Percentiles rank a stretch among this genome's conserved stretches.
Conservation (phyloP, 2,888 invertebrate species). For the Sesia bembeciformis region DNA sequence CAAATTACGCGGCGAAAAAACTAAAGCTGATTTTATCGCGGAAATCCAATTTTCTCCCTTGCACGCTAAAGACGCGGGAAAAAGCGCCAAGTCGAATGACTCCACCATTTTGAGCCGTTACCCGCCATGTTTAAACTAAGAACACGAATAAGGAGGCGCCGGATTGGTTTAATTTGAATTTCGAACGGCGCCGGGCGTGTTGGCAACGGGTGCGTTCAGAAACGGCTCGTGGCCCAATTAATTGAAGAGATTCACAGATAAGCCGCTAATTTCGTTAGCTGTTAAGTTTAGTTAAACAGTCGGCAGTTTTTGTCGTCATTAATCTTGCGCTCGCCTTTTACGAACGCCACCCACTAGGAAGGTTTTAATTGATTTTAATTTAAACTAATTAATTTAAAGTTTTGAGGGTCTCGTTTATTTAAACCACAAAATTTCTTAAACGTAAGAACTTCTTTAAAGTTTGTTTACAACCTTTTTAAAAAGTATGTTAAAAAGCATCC, state of each 20-base stretch:
- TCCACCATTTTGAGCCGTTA: constrained; percentile 67
- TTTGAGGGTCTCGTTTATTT: neutral
- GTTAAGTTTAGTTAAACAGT: constrained; percentile 60
- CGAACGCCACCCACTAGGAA: constrained; percentile 44
- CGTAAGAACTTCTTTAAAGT: no score
- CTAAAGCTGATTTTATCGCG: constrained; percentile 71
- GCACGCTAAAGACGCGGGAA: constrained; percentile 72
- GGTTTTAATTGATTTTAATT: constrained; percentile 2
- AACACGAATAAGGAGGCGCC: constrained; percentile 74
- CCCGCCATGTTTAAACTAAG: constrained; percentile 65
- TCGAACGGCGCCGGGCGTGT: constrained; percentile 59
- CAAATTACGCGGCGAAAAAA: constrained; percentile 63
- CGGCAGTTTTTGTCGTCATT: constrained; percentile 52
- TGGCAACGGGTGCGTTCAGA: constrained; percentile 33
- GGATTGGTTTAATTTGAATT: constrained; percentile 74
- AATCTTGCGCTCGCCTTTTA: constrained; percentile 45
- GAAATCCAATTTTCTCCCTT: constrained; percentile 73
- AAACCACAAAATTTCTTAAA: no score
- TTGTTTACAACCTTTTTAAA: no score
- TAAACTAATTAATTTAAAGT: neutral
- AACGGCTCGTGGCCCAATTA: constrained; percentile 58
- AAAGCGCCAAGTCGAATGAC: constrained; percentile 73
- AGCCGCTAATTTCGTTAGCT: constrained; percentile 66
- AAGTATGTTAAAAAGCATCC: no score
- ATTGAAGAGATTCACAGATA: constrained; percentile 70